Evolutionary conservation across 2,113 vertebrate genomes (phyloP).

Genomic region (Onychostruthus taczanowskii): DNA sequence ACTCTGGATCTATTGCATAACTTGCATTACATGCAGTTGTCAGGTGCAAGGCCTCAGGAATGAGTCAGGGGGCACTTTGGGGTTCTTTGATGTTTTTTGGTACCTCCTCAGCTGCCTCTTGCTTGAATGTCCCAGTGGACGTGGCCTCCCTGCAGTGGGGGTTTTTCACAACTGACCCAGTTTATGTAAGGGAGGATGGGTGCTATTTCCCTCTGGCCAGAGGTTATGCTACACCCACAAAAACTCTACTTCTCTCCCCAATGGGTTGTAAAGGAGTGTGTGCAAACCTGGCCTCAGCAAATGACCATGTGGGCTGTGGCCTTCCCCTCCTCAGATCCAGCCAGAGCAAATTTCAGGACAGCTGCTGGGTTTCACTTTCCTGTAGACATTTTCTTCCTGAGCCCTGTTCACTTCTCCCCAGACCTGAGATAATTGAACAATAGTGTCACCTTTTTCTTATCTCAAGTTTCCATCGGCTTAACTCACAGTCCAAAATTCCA

Average conservation of each 20-base stretch:
- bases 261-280: neutral
- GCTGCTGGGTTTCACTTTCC: neutral
- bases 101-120: neutral
- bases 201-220: neutral
- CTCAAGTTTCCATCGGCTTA: neutral
- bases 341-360: neutral
- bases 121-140: accelerated
- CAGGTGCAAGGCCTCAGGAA: neutral
- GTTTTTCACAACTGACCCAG: neutral
- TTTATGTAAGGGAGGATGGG: neutral
- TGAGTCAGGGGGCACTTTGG: neutral
- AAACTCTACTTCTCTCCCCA: neutral
- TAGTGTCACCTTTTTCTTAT: neutral
- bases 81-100: neutral
- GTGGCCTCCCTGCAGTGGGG: accelerated
- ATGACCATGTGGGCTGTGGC: neutral
- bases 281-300: neutral
- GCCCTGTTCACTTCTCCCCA: neutral
- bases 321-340: neutral
- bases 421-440: neutral
- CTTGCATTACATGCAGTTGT: too few relatives aligned
- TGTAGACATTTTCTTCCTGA: neutral
- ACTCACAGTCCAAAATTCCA: neutral
- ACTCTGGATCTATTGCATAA: neutral
- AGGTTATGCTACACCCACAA: neutral